A percentile compares a stretch with the other conserved stretches of the same genome.
Conservation (phyloP, 2,113 vertebrate genomes). For the Capricornis sumatraensis region DNA sequence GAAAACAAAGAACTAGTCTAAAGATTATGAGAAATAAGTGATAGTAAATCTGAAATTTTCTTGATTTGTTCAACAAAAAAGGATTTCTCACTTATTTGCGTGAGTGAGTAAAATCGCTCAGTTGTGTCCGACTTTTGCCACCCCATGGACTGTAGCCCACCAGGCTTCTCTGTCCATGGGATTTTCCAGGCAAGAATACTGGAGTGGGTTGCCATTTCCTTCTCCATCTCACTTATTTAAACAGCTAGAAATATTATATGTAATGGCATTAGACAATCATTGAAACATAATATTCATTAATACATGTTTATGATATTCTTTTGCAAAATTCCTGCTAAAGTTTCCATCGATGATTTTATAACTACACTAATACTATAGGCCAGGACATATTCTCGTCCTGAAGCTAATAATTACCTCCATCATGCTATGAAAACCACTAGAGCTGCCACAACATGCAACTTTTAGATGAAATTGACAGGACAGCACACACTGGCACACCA, state of each 20-base stretch:
- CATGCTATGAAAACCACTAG: neutral
- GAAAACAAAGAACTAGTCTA: neutral
- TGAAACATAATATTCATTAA: neutral
- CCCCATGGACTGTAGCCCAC: neutral
- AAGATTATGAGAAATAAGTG: neutral
- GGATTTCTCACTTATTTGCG: neutral
- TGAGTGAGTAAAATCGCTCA: neutral
- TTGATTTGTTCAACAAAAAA: neutral
- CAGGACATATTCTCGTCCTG: neutral
- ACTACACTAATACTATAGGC: neutral
- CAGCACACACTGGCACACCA: neutral
- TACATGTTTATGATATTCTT: neutral
- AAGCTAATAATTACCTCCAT: constrained; percentile 21
- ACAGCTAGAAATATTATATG: neutral
- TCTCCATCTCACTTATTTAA: neutral
- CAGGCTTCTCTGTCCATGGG: neutral
- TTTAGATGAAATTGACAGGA: neutral
- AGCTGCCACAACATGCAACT: neutral
- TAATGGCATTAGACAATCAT: neutral
- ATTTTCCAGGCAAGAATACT: neutral
- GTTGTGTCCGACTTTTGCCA: neutral
- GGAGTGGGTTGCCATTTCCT: neutral
- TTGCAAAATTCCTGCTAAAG: neutral
- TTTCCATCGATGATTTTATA: neutral
- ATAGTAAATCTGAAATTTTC: neutral